phyloP scores from a whole-genome alignment of 1,140 invertebrate species.

The Cepaea nemoralis region DNA sequence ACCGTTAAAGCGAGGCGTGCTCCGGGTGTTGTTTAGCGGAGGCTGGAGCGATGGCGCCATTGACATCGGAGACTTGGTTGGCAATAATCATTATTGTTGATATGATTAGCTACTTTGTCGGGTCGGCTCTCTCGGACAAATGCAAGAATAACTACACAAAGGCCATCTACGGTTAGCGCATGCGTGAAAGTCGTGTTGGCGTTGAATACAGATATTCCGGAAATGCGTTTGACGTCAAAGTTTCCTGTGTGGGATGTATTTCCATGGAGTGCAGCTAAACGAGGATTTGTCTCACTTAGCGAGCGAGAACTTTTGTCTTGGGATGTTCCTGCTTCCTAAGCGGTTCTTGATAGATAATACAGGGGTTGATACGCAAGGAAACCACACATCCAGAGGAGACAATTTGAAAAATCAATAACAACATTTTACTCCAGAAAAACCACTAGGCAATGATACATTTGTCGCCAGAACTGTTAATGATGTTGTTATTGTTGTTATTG shows the following conservation, averaged over 20 bases:
- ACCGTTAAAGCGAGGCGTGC: not conserved
- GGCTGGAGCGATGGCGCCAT: not conserved
- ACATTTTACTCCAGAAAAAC: too few species aligned
- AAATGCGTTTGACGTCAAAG: conserved; percentile 27
- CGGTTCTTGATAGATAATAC: not conserved
- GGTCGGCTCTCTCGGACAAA: not conserved
- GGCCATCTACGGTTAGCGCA: conserved; percentile 26
- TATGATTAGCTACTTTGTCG: not conserved
- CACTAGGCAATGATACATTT: too few species aligned
- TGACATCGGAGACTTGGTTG: not conserved
- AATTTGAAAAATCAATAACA: too few species aligned
- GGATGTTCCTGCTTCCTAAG: not conserved
- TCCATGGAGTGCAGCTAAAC: not conserved
- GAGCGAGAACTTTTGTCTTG: not conserved
- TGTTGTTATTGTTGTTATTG: too few species aligned
- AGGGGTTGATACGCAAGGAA: too few species aligned
- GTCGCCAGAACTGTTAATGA: too few species aligned
- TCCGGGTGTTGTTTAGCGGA: not conserved
- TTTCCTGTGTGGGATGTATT: conserved; percentile 2
- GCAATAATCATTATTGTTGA: not conserved
- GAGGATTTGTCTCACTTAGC: not conserved
- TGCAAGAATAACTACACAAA: conserved; percentile 26
- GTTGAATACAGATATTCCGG: conserved; percentile 32
- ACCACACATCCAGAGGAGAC: too few species aligned
- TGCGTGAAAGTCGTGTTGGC: conserved; percentile 15